A percentile compares a stretch with the other conserved stretches of the same genome.
These are phyloP conservation scores for Odontesthes bonariensis DNA, from an alignment of 2,113 vertebrate genomes.

Conservation along the genomic window DNA sequence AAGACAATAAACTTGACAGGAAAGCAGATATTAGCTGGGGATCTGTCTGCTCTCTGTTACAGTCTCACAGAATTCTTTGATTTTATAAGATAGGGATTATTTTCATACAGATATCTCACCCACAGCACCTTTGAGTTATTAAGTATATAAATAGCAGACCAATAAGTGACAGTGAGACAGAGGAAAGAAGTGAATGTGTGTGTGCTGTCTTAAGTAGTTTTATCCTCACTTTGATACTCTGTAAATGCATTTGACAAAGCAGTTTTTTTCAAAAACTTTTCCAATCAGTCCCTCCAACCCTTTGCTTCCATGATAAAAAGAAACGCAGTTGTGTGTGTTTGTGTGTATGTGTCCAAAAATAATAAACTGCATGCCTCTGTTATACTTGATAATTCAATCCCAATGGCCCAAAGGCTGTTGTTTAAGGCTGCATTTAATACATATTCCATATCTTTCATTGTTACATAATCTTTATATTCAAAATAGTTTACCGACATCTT, in stretches of 20 bases:
- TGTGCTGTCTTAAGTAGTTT: conserved; percentile 15
- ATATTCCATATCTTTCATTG: background rate
- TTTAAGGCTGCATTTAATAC: conserved; percentile 9
- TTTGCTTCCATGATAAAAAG: conserved; percentile 31
- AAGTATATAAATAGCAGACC: conserved; percentile 44
- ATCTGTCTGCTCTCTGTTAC: conserved; percentile 1
- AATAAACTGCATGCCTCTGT: too few relatives aligned
- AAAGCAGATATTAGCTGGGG: too few relatives aligned
- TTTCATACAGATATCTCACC: conserved; percentile 8
- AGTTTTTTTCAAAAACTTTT: conserved; percentile 13
- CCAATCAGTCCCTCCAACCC: conserved; percentile 17
- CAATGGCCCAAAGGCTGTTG: conserved; percentile 1
- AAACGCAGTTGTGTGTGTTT: conserved; percentile 4
- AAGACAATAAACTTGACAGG: too few relatives aligned
- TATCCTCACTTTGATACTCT: conserved; percentile 27
- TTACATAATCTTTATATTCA: background rate
- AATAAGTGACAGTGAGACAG: conserved; percentile 17
- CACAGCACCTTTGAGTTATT: conserved; percentile 26
- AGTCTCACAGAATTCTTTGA: conserved; percentile 22
- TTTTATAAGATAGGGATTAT: conserved; percentile 21
- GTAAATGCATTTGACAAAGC: conserved; percentile 11
- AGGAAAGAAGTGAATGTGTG: conserved; percentile 1
- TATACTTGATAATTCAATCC: too few relatives aligned
- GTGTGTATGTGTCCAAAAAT: conserved; percentile 25
- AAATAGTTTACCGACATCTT: conserved; percentile 3